These are phyloP conservation scores for Cyclophora punctaria DNA, from an alignment of 2,888 invertebrate genomes.

Conservation along the genomic window DNA sequence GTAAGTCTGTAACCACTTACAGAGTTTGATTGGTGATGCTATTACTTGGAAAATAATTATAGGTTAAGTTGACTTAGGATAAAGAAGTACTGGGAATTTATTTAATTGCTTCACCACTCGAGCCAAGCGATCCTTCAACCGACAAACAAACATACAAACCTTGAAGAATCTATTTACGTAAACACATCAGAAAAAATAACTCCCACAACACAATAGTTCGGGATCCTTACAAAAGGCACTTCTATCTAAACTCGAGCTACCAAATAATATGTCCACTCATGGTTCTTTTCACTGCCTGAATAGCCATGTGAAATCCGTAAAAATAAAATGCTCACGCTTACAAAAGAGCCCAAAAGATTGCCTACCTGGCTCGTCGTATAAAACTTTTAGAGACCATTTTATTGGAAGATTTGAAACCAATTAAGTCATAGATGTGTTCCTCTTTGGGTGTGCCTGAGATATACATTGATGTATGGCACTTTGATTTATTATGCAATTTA, in stretches of 20 bases:
- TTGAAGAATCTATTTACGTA: too few relatives aligned
- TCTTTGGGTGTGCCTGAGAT: conserved; percentile 4
- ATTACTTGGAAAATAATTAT: too few relatives aligned
- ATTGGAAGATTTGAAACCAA: conserved; percentile 52
- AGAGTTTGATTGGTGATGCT: too few relatives aligned
- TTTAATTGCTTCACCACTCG: too few relatives aligned
- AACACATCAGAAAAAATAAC: too few relatives aligned
- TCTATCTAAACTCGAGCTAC: conserved; percentile 6
- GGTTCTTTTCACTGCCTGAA: conserved; percentile 15
- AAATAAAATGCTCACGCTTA: conserved; percentile 7
- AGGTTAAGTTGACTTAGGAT: too few relatives aligned
- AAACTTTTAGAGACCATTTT: conserved; percentile 26
- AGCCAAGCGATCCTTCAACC: too few relatives aligned
- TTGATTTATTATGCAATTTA: background rate
- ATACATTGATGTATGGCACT: background rate
- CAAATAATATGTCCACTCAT: conserved; percentile 17
- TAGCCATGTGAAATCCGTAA: background rate
- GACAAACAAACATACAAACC: too few relatives aligned
- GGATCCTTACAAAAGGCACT: background rate
- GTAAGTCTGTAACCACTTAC: too few relatives aligned
- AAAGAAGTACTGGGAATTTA: too few relatives aligned
- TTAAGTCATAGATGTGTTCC: conserved; percentile 44
- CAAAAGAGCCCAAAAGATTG: background rate
- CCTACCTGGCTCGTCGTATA: conserved; percentile 30
- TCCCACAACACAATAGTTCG: too few relatives aligned